Base-by-base conservation (phyloP, 2,797 vertebrate genomes). In the Strix occidentalis region DNA sequence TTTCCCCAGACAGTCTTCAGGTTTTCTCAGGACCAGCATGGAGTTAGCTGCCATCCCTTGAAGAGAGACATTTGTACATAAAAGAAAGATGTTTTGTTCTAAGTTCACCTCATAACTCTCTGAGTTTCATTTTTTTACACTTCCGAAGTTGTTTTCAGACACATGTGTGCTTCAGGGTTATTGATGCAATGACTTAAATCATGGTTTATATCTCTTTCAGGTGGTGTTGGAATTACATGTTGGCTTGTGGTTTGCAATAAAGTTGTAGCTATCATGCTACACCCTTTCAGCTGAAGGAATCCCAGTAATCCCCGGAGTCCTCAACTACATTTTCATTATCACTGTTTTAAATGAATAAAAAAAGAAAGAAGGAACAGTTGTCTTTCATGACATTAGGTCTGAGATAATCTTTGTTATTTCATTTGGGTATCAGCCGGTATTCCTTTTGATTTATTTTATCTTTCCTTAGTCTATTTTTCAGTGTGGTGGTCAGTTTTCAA, bases 201-300 rank as follows among this genome's bases (percentile, higher is more conserved):
- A 0, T 46, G 24, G 16, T 69, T 96, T 91, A 14, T 74, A 17
- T 93, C 69, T 96, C 10, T 91, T 98, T 78, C 97, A 99, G 99
- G 99, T 97, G 99, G 99, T 50, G 99, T 99, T 80, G 99, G 99
- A 92, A 99, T 99, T 95, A 99, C 99, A 41, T 99, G 99, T 95
- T 99, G 99, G 99, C 98, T 99, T 74, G 98, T 99, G 87, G 99
- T 99, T 87, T 99, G 99, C 96, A 99, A 99, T 97, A 99, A 99
- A 97, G 99, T 99, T 21, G 99, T 99, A 71, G 98, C 99, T 13
- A 98, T 99, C 69, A 96, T 98, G 85, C 98, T 99, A 3, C 98
- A 98, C 83, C 98, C 99, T 21, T 97, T 99, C 96, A 99, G 98
- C 98, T 99, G 98, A 98, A 90, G 76, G 90, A 87, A 85, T 66